A percentile compares a stretch with the other conserved stretches of the same genome.
Evolutionary conservation across 2,888 invertebrate species (phyloP).

Genomic region (Meteorus colon): DNA sequence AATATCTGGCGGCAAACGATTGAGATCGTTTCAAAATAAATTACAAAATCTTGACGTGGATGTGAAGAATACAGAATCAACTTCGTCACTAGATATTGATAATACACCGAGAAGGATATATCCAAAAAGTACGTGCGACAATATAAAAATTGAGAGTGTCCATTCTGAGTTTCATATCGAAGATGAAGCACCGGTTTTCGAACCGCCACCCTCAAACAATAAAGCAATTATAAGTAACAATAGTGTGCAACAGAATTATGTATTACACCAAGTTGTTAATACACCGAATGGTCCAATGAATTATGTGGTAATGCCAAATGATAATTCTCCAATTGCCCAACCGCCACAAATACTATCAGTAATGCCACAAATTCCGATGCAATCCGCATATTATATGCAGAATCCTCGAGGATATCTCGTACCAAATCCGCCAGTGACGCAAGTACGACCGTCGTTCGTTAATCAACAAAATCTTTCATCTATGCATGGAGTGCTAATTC

Average conservation of each 20-base stretch:
- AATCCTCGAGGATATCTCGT: slow-evolving; percentile 54
- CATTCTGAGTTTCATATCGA: slow-evolving; percentile 70
- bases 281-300: slow-evolving; percentile 53
- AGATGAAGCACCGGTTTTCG: slow-evolving; percentile 65
- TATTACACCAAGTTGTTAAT: slow-evolving; percentile 50
- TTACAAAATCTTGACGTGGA: slow-evolving; percentile 53
- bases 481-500: slow-evolving; percentile 35
- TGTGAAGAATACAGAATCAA: slow-evolving; percentile 5
- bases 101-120: neutral
- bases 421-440: slow-evolving; percentile 48
- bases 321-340: slow-evolving; percentile 41
- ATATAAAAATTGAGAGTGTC: slow-evolving; percentile 55
- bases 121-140: slow-evolving; percentile 23
- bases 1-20: slow-evolving; percentile 61
- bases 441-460: slow-evolving; percentile 36
- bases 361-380: slow-evolving; percentile 45
- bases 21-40: slow-evolving; percentile 61
- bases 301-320: slow-evolving; percentile 62
- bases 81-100: neutral
- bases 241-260: slow-evolving; percentile 57
- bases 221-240: slow-evolving; percentile 15
- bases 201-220: slow-evolving; percentile 46
- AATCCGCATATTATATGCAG: slow-evolving; percentile 61
- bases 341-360: slow-evolving; percentile 48
- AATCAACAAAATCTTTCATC: slow-evolving; percentile 19